These are phyloP conservation scores for Drosophila cyrtoloma DNA, from an alignment of 2,888 invertebrate genomes.

Conservation along the genomic window DNA sequence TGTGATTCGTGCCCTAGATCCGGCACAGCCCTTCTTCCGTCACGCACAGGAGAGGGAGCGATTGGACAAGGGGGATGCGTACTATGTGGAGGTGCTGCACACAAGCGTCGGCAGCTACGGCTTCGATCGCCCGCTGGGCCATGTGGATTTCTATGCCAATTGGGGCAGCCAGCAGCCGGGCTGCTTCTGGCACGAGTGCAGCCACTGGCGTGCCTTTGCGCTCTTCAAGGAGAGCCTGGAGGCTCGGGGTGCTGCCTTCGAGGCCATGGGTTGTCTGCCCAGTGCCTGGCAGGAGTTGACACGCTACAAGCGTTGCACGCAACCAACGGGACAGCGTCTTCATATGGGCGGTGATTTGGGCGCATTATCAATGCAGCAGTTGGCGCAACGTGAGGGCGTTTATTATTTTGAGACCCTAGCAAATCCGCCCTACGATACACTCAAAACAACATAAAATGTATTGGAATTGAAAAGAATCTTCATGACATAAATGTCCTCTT, in stretches of 20 bases:
- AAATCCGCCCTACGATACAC: constrained; percentile 64
- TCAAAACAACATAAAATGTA: neutral
- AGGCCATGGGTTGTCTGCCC: constrained; percentile 69
- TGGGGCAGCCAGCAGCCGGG: constrained; percentile 88
- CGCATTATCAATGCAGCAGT: constrained; percentile 48
- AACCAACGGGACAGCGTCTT: constrained; percentile 49
- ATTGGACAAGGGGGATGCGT: constrained; percentile 88
- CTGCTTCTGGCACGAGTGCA: constrained; percentile 85
- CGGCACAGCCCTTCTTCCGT: constrained; percentile 86
- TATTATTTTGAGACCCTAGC: constrained; percentile 79
- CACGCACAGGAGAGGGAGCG: constrained; percentile 75
- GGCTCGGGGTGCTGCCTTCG: constrained; percentile 38
- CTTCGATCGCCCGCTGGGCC: constrained; percentile 85
- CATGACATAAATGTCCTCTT: neutral
- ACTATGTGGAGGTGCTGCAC: constrained; percentile 91
- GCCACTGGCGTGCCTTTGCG: constrained; percentile 82
- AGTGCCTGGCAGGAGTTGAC: constrained; percentile 74
- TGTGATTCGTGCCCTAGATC: constrained; percentile 87
- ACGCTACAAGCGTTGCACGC: constrained; percentile 66
- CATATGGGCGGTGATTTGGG: constrained; percentile 76
- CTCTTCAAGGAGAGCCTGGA: constrained; percentile 74
- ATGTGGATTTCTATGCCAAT: constrained; percentile 88
- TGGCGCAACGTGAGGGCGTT: constrained; percentile 70
- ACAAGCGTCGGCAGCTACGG: constrained; percentile 87
- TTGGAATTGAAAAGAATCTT: neutral